Base-by-base conservation (phyloP, 1,140 invertebrate genomes). In the Apis laboriosa region DNA sequence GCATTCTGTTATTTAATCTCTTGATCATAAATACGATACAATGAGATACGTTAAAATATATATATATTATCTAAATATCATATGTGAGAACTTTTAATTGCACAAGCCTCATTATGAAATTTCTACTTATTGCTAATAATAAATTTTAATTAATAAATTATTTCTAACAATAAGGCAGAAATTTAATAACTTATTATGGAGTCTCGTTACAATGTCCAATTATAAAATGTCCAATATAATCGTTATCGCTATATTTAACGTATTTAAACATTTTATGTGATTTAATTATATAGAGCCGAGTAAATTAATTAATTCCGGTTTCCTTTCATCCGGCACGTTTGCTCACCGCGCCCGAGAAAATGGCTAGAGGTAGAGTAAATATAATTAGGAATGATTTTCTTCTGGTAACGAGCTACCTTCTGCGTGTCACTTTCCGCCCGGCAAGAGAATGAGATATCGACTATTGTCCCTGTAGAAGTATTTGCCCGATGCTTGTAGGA, bases 351-450 rank as follows among this genome's bases (percentile, higher is more conserved):
- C 3, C 19, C 53, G 51, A 76, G 17, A 34, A 67, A 76, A 66
- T 21, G 55, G 49, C 34, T 21, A 12, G 34, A 7, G 63, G 17
- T 9, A 68, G 24, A 43, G 64, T 60, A 82, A 82, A 82, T 56
- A 77, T 68, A 82, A 82, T 82, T 77, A 82, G 73, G 11, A 67
- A 24, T n/a, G 64, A 77, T 76, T 66, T 76, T 58, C 63, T 77
- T 76, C 80, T 34, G 64, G 43, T 34, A 80, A 80, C 71, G 78
- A 80, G 61, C 78, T 15, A 5, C n/a, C 24, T 49, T 15, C 70
- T 12, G 34, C 34, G 56, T 74, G 55, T 74, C 56, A 61, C 72
- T 74, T 72, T 55, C 53, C 51, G 51, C 55, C 56, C 34, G 13
- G n/a, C 34, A 56, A 74, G 60, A 74, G 60, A 73, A 53, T 9